A percentile compares a stretch with the other conserved stretches of the same genome.
Conservation (phyloP, 1,140 invertebrate species). For the Aphelenchoides besseyi region DNA sequence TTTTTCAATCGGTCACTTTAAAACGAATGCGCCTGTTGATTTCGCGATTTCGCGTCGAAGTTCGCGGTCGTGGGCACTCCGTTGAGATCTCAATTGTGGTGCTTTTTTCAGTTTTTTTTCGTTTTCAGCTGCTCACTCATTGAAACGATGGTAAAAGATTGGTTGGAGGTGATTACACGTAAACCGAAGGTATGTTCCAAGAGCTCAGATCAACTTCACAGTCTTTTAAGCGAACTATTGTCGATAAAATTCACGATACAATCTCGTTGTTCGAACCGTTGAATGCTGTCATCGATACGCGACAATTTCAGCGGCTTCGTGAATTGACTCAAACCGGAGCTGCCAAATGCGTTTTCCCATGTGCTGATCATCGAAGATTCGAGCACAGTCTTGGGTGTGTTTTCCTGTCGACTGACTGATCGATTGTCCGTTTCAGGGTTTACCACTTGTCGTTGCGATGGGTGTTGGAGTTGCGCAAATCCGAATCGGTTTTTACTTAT, state of each 20-base stretch:
- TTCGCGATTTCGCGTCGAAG: too few relatives aligned
- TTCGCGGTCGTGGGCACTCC: too few relatives aligned
- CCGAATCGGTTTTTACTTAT: background rate
- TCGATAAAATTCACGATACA: background rate
- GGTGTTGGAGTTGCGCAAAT: slow-evolving; percentile 5
- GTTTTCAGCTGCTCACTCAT: background rate
- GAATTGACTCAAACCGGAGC: slow-evolving; percentile 68
- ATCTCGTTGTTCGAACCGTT: slow-evolving; percentile 24
- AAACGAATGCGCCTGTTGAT: too few relatives aligned
- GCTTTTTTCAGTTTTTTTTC: too few relatives aligned
- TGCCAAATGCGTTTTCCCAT: slow-evolving; percentile 68
- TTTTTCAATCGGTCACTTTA: too few relatives aligned
- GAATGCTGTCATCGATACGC: slow-evolving; percentile 68
- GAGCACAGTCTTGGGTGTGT: slow-evolving; percentile 69
- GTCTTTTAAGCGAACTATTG: background rate
- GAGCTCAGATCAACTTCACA: background rate
- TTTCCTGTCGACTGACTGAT: slow-evolving; percentile 29
- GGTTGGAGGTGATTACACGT: too few relatives aligned
- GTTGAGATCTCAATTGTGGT: too few relatives aligned
- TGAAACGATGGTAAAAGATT: too few relatives aligned
- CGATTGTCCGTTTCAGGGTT: slow-evolving; percentile 35
- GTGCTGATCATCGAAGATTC: slow-evolving; percentile 69
- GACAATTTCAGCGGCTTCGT: slow-evolving; percentile 69
- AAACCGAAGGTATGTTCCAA: too few relatives aligned
- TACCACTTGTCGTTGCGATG: slow-evolving; percentile 22